Conservation (phyloP, 2,797 vertebrate genomes). For the Chanos chanos region DNA sequence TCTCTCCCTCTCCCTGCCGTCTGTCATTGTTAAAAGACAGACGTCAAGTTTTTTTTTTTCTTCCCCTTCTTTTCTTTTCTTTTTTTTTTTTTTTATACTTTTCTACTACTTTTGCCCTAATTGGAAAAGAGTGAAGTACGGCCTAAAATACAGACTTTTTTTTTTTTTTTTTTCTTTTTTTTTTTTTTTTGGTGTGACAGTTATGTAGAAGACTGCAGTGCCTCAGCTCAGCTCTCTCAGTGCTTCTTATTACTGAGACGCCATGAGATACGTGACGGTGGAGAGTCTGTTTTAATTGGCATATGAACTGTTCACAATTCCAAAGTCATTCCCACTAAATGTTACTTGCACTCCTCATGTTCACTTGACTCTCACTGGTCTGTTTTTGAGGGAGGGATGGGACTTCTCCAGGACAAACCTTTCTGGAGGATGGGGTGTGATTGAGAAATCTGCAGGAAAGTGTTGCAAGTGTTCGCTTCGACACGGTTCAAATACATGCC, state of each 20-base stretch:
- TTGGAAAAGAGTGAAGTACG: slow-evolving; percentile 39
- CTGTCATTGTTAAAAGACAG: not conserved
- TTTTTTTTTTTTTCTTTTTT: slow-evolving; percentile 9
- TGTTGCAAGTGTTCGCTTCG: slow-evolving; percentile 41
- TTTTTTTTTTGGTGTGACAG: slow-evolving; percentile 48
- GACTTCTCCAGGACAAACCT: slow-evolving; percentile 20
- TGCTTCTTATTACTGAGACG: slow-evolving; percentile 20
- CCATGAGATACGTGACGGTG: slow-evolving; percentile 48
- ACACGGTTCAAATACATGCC: slow-evolving; percentile 40
- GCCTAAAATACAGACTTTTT: slow-evolving; percentile 43
- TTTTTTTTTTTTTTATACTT: slow-evolving; percentile 17
- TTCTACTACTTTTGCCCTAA: slow-evolving; percentile 32
- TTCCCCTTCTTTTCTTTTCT: not conserved
- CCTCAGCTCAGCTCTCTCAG: not conserved
- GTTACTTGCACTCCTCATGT: slow-evolving; percentile 22
- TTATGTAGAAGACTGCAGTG: slow-evolving; percentile 38
- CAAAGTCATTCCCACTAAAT: slow-evolving; percentile 47
- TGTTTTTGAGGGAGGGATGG: slow-evolving; percentile 24
- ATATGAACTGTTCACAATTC: slow-evolving; percentile 50
- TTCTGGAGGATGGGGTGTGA: slow-evolving; percentile 28
- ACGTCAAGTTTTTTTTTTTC: not conserved
- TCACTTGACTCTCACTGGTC: not conserved
- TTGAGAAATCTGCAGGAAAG: slow-evolving; percentile 39
- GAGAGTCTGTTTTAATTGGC: slow-evolving; percentile 54
- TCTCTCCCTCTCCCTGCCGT: not conserved